These are phyloP conservation scores for Tortricodes alternella DNA, from an alignment of 2,888 invertebrate genomes.

Conservation along the genomic window DNA sequence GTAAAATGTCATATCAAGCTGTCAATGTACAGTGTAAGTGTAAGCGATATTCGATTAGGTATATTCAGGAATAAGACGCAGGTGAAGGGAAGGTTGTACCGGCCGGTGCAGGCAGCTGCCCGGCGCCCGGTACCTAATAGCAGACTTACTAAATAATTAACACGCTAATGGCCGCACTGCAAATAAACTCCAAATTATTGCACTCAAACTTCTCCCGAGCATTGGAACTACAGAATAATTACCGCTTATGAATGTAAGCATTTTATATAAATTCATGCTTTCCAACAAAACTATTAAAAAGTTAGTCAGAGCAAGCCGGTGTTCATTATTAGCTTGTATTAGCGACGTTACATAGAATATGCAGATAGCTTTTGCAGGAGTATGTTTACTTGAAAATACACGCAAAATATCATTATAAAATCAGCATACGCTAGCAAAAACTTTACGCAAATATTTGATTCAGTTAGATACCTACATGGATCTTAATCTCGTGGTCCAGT, in stretches of 20 bases:
- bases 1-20: not conserved
- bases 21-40: not conserved
- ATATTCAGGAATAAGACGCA: slow-evolving; percentile 7
- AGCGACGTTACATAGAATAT: slow-evolving; percentile 6
- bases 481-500: not conserved
- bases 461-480: too few relatives aligned
- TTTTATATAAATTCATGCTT: slow-evolving; percentile 24
- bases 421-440: too few relatives aligned
- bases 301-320: not conserved
- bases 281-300: slow-evolving; percentile 13
- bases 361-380: not conserved
- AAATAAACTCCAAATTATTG: slow-evolving; percentile 77
- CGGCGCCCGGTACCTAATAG: too few relatives aligned
- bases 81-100: slow-evolving; percentile 8
- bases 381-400: not conserved
- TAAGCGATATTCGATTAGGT: too few relatives aligned
- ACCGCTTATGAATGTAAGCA: slow-evolving; percentile 27
- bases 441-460: too few relatives aligned
- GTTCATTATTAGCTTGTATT: slow-evolving; percentile 16
- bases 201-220: slow-evolving; percentile 55
- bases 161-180: slow-evolving; percentile 72
- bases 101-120: slow-evolving; percentile 8
- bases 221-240: slow-evolving; percentile 26
- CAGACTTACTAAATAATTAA: slow-evolving; percentile 70
- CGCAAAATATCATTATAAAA: too few relatives aligned